Percentiles rank a stretch among this genome's conserved stretches.
phyloP scores from a whole-genome alignment of 2,888 invertebrate species.

The Aporophyla lueneburgensis region DNA sequence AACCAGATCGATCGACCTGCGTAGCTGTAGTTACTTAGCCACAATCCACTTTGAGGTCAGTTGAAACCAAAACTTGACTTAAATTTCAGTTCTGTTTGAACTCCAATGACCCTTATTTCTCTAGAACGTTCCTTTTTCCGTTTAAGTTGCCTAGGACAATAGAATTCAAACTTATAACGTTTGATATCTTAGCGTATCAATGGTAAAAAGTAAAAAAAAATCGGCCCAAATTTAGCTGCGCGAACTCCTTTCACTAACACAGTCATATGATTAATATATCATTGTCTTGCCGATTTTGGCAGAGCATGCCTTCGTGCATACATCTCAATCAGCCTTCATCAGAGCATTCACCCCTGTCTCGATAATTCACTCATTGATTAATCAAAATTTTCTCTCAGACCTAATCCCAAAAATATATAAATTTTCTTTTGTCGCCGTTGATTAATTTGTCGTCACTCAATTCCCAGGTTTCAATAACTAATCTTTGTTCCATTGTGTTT shows the following conservation, averaged over 20 bases:
- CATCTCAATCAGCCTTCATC: not conserved
- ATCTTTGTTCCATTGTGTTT: constrained; percentile 34
- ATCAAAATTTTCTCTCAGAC: not conserved
- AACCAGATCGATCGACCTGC: too few relatives aligned
- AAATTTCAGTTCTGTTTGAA: not conserved
- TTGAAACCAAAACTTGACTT: not conserved
- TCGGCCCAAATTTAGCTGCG: too few relatives aligned
- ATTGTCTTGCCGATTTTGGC: not conserved
- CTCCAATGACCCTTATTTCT: not conserved
- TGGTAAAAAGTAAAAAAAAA: too few relatives aligned
- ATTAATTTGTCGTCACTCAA: constrained; percentile 40
- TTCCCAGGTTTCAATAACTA: constrained; percentile 46
- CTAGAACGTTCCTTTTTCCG: not conserved
- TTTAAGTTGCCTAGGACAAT: not conserved
- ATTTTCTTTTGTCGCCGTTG: constrained; percentile 29
- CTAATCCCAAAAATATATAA: not conserved
- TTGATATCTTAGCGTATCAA: not conserved
- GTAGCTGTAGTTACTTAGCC: too few relatives aligned
- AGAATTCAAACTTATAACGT: not conserved
- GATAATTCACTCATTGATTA: not conserved
- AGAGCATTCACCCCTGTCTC: not conserved
- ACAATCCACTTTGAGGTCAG: not conserved
- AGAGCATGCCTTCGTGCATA: not conserved
- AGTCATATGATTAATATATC: not conserved
- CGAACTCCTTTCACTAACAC: too few relatives aligned